Evolutionary conservation across 2,113 vertebrate genomes (phyloP).

Genomic region (Sorex araneus): DNA sequence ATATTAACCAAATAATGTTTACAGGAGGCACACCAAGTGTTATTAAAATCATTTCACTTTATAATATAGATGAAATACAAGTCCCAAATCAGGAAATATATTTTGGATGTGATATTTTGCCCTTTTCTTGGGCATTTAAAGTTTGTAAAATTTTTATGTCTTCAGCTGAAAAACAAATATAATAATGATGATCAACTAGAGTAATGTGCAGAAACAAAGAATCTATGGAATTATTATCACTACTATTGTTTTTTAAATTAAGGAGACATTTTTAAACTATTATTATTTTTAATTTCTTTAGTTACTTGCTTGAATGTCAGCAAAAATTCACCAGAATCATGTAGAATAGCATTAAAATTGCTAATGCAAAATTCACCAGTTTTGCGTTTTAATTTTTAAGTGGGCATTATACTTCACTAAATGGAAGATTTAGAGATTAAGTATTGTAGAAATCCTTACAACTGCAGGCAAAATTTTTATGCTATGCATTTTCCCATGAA

Average conservation of each 20-base stretch:
- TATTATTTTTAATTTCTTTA: neutral
- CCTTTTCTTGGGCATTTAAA: slow-evolving; percentile 5
- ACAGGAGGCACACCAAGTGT: slow-evolving; percentile 9
- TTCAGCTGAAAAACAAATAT: neutral
- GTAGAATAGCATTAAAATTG: neutral
- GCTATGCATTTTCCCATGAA: neutral
- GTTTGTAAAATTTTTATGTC: neutral
- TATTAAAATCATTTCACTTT: slow-evolving; percentile 54
- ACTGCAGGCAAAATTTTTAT: neutral
- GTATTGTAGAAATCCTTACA: neutral
- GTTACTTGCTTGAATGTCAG: neutral
- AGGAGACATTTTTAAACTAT: slow-evolving; percentile 39
- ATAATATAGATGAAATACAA: neutral
- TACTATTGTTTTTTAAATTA: slow-evolving; percentile 30
- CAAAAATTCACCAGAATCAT: neutral
- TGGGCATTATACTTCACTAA: neutral
- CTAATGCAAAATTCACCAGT: neutral
- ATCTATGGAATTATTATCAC: neutral
- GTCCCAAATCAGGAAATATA: neutral
- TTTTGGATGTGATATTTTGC: neutral
- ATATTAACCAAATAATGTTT: slow-evolving; percentile 78
- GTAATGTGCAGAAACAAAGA: neutral
- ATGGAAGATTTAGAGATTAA: neutral
- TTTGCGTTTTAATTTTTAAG: slow-evolving; percentile 43
- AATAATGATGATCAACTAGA: neutral